phyloP scores from a whole-genome alignment of 2,113 vertebrate species.

The Hyperopisus bebe region DNA sequence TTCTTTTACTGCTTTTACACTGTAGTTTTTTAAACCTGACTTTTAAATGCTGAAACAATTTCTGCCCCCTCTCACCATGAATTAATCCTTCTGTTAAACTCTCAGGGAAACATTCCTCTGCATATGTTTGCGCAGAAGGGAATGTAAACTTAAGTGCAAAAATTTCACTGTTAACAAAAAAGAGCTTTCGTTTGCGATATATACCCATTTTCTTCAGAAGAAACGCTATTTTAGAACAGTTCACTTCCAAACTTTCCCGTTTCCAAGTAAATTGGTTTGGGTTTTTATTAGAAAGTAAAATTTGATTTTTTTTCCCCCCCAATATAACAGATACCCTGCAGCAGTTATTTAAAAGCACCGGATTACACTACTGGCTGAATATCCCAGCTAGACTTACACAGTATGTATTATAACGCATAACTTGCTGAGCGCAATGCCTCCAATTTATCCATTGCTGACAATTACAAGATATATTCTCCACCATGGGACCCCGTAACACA shows the following conservation, averaged over 20 bases:
- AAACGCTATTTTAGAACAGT: not conserved
- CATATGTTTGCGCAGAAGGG: not conserved
- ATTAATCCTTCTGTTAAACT: not conserved
- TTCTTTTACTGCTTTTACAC: not conserved
- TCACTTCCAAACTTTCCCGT: not conserved
- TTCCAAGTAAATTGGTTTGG: constrained; percentile 8
- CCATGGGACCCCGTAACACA: not conserved
- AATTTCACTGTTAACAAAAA: constrained; percentile 9
- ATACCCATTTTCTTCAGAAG: not conserved
- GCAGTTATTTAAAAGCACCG: not conserved
- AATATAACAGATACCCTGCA: constrained; percentile 5
- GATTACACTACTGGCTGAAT: not conserved
- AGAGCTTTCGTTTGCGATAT: not conserved
- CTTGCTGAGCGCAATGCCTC: not conserved
- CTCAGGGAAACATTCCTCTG: not conserved
- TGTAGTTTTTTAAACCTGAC: not conserved
- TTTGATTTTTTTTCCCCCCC: not conserved
- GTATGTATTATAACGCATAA: not conserved
- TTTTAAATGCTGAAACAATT: constrained; percentile 6
- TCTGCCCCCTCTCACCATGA: not conserved
- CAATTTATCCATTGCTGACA: constrained; percentile 8
- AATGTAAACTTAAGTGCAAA: not conserved
- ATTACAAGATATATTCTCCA: not conserved
- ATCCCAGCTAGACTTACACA: not conserved
- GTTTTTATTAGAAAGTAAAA: constrained; percentile 19